A percentile compares a stretch with the other conserved stretches of the same genome.
These are phyloP conservation scores for Halcyon leucocephala DNA, from an alignment of 2,797 vertebrate species.

Conservation along the genomic window DNA sequence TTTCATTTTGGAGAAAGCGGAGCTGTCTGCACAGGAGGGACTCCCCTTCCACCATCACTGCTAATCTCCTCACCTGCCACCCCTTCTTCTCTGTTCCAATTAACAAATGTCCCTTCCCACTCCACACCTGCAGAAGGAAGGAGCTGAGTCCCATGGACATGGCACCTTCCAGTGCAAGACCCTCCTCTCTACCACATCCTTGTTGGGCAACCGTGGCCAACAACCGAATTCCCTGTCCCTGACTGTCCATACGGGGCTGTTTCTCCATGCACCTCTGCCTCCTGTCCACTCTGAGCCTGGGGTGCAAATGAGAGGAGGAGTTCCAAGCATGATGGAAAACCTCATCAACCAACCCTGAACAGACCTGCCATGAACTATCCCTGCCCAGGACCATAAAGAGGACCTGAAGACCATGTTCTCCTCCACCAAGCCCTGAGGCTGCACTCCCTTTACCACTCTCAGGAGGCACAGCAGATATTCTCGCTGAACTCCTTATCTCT, in stretches of 20 bases:
- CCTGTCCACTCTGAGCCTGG: fast-evolving
- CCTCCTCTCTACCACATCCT: background rate
- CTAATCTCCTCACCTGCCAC: background rate
- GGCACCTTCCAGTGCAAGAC: background rate
- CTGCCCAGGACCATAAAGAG: background rate
- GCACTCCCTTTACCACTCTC: background rate
- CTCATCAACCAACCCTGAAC: background rate
- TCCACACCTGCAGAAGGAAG: background rate
- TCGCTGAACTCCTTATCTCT: conserved; percentile 43
- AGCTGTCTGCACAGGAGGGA: background rate
- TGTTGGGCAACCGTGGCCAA: background rate
- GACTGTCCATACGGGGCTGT: fast-evolving
- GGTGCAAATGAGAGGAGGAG: background rate
- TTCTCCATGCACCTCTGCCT: background rate
- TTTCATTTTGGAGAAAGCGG: background rate
- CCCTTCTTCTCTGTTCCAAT: background rate
- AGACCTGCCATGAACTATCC: background rate
- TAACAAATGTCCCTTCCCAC: background rate
- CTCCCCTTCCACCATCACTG: background rate
- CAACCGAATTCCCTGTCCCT: fast-evolving
- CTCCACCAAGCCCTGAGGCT: background rate
- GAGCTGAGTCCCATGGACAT: background rate
- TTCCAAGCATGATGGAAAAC: background rate
- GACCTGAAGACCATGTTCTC: background rate
- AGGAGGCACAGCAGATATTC: background rate